phyloP scores from a whole-genome alignment of 2,888 invertebrate species.

The Theretra japonica region DNA sequence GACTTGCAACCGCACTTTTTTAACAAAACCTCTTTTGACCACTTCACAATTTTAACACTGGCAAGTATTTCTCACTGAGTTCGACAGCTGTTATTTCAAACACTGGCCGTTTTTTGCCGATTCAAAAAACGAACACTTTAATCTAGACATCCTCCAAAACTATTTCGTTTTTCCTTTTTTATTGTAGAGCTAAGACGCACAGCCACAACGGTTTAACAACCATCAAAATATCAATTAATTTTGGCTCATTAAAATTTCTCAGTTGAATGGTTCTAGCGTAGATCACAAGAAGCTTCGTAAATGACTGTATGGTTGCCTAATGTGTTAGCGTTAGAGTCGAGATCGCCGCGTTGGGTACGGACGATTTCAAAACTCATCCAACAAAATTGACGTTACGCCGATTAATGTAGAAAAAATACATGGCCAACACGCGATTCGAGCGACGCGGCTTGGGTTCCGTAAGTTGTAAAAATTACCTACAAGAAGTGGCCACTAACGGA shows the following conservation, averaged over 20 bases:
- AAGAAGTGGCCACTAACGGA: neutral
- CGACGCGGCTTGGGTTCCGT: constrained; percentile 39
- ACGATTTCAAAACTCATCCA: constrained; percentile 70
- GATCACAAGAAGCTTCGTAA: constrained; percentile 23
- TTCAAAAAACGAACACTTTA: constrained; percentile 28
- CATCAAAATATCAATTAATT: constrained; percentile 75
- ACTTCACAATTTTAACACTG: constrained; percentile 29
- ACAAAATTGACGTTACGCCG: constrained; percentile 69
- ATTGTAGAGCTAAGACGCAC: constrained; percentile 52
- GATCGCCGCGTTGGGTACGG: constrained; percentile 32
- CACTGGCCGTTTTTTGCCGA: constrained; percentile 21
- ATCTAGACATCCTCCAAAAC: constrained; percentile 37
- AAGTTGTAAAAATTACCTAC: constrained; percentile 4
- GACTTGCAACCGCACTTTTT: constrained; percentile 20
- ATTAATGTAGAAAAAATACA: constrained; percentile 48
- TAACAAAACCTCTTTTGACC: constrained; percentile 14
- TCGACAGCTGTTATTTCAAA: constrained; percentile 21
- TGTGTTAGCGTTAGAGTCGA: constrained; percentile 22
- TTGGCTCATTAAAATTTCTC: constrained; percentile 65
- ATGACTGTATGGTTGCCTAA: constrained; percentile 17
- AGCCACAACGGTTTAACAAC: constrained; percentile 46
- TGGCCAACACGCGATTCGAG: neutral
- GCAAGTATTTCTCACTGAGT: constrained; percentile 10
- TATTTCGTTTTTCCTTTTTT: constrained; percentile 36
- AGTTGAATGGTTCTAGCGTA: constrained; percentile 42